phyloP scores from a whole-genome alignment of 1,140 invertebrate genomes.

The Cotesia glomerata region DNA sequence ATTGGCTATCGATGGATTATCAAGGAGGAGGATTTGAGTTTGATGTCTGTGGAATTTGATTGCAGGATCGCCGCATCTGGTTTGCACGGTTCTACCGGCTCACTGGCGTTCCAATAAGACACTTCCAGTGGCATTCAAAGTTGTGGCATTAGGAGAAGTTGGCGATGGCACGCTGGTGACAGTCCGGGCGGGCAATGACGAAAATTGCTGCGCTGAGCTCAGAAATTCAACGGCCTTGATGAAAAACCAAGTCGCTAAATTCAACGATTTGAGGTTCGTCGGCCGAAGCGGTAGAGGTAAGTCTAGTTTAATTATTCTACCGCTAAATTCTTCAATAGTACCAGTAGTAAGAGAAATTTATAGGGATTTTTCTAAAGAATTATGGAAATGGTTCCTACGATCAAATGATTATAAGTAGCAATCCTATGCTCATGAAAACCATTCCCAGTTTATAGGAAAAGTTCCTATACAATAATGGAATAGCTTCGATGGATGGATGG shows the following conservation, averaged over 20 bases:
- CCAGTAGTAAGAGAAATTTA: no score
- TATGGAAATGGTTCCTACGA: no score
- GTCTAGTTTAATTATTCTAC: conserved; percentile 48
- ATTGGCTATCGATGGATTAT: no score
- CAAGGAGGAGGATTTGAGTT: background rate
- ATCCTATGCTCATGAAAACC: no score
- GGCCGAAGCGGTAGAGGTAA: conserved; percentile 96
- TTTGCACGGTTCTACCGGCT: conserved; percentile 89
- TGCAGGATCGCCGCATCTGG: conserved; percentile 80
- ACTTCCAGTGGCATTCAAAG: conserved; percentile 91
- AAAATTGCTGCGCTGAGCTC: conserved; percentile 95
- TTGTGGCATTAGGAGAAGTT: conserved; percentile 89
- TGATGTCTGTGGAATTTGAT: conserved; percentile 12
- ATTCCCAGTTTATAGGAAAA: no score
- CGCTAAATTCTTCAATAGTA: conserved; percentile 4
- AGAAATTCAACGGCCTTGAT: conserved; percentile 92
- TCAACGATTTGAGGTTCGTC: conserved; percentile 97
- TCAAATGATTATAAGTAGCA: background rate
- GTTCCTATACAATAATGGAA: no score
- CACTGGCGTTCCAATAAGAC: conserved; percentile 99
- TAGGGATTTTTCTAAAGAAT: no score
- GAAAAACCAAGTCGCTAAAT: conserved; percentile 98
- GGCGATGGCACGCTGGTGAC: conserved; percentile 95
- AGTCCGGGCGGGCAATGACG: conserved; percentile 95
- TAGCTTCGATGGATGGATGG: no score